Base-by-base conservation (phyloP, 2,113 vertebrate genomes). In the Aplodontia rufa region DNA sequence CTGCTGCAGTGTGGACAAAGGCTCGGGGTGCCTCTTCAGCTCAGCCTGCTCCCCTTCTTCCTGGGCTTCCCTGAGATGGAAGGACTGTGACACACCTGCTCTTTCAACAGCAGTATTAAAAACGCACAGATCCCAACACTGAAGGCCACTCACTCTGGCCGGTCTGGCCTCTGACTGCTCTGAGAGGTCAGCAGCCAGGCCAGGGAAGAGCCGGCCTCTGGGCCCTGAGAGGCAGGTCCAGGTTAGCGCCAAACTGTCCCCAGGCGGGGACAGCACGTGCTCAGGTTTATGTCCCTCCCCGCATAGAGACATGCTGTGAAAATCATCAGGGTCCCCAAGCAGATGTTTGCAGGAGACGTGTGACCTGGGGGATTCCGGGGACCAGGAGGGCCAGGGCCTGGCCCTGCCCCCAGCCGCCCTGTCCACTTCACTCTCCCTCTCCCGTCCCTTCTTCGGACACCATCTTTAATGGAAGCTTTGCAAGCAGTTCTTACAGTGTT, bases 261-360 rank as follows among this genome's bases (percentile, higher is more conserved):
- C 30, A 47, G 53, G 3, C 3, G n/a, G 30, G 64, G 64, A 26
- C 45, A 11, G 58, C 5, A 45, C 66, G 8, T 16, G 45, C 10
- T 30, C 45, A 1, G n/a, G 60, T 75, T 2, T 26, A n/a, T 32
- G 35, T 11, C 30, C 11, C 22, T 35, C 24, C 68, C 35, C 9
- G 42, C 58, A 22, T 20, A 26, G 47, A 75, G 55, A 11, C 6
- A 13, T 14, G 16, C 14, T 2, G 26, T 5, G 60, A n/a, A 30
- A 78, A 26, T n/a, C 22, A 40, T 2, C 47, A 5, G 5, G 0
- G n/a, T 76, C 45, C n/a, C 87, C 8, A 24, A 6, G 17, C 58
- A 55, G 14, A 26, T 1, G 2, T 1, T 0, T 2, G 13, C 8
- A 1, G 1, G 10, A n/a, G n/a, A n/a, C n/a, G n/a, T n/a, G n/a